Conservation (phyloP, 2,888 invertebrate genomes). For the Strigamia transsilvanica region DNA sequence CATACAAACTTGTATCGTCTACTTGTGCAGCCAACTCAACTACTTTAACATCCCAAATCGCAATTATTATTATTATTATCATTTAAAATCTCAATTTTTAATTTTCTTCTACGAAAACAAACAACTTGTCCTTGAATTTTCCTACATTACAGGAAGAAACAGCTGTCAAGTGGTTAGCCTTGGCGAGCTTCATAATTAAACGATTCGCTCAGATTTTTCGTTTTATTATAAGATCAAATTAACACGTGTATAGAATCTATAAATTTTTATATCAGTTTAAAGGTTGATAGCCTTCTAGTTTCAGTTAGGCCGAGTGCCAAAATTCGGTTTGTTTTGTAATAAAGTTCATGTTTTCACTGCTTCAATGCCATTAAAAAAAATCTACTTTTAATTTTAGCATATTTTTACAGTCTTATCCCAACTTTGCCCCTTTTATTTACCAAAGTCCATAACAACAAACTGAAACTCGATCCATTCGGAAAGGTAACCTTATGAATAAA, state of each 20-base stretch:
- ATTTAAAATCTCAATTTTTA: background rate
- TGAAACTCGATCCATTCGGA: background rate
- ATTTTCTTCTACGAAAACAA: too few species aligned
- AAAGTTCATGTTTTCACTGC: background rate
- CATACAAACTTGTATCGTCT: background rate
- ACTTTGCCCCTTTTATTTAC: background rate
- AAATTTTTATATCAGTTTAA: conserved; percentile 7
- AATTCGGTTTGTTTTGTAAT: background rate
- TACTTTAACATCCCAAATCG: too few species aligned
- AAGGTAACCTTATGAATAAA: background rate
- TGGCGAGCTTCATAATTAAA: background rate
- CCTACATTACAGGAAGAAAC: background rate
- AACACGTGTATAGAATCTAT: background rate
- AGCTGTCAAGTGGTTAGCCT: background rate
- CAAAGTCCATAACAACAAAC: conserved; percentile 12
- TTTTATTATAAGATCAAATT: background rate
- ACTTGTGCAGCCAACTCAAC: too few species aligned
- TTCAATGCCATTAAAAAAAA: background rate
- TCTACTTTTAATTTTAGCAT: background rate
- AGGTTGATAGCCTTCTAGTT: conserved; percentile 28
- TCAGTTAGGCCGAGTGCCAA: background rate
- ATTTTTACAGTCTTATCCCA: background rate
- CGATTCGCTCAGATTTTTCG: background rate
- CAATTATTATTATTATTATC: too few species aligned
- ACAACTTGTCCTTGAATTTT: background rate